These are phyloP conservation scores for Psophia crepitans DNA, from an alignment of 2,113 vertebrate genomes.

Conservation along the genomic window DNA sequence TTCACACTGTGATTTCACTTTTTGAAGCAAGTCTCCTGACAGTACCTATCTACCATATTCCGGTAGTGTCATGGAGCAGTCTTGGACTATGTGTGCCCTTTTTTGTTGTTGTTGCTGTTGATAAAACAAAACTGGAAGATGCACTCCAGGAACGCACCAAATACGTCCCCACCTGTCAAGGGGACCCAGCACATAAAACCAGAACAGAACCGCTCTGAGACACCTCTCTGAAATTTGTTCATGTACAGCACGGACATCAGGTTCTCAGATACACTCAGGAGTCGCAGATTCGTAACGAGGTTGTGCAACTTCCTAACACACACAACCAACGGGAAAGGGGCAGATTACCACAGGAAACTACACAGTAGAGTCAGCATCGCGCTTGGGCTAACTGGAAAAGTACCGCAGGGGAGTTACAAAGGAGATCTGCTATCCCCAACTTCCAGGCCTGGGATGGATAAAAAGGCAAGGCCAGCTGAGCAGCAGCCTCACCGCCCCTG, in stretches of 20 bases:
- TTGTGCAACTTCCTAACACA: background rate
- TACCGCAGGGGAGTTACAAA: background rate
- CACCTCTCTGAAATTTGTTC: background rate
- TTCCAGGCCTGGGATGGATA: background rate
- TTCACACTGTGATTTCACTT: background rate
- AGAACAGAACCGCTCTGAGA: background rate
- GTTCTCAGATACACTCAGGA: background rate
- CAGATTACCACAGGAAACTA: background rate
- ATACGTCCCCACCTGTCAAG: background rate
- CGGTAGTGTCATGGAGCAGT: background rate
- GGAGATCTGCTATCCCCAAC: background rate
- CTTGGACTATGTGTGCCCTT: rapidly evolving
- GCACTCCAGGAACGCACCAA: rapidly evolving
- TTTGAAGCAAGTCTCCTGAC: background rate
- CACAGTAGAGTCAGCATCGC: background rate
- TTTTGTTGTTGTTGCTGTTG: too few species aligned
- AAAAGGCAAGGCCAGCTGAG: background rate
- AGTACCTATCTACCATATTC: background rate
- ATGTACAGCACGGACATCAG: rapidly evolving
- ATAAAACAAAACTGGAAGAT: background rate
- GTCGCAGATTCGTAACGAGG: background rate
- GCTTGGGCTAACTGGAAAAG: background rate
- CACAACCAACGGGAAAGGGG: background rate
- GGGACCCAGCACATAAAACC: background rate
- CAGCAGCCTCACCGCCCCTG: background rate